Percentiles rank a stretch among this genome's conserved stretches.
Conservation (phyloP, 2,797 vertebrate genomes). For the Peromyscus eremicus region DNA sequence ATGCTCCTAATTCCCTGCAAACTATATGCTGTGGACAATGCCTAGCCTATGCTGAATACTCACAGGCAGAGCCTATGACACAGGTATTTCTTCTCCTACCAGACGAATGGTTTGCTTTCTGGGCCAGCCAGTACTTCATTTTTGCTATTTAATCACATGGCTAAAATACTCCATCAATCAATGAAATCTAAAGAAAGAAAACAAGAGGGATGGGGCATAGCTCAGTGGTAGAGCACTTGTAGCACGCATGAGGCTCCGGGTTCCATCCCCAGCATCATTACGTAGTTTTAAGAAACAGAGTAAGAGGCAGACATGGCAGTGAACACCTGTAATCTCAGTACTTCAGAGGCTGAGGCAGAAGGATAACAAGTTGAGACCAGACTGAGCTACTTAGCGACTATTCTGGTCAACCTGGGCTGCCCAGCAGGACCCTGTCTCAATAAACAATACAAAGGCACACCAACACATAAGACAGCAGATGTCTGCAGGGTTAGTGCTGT, state of each 20-base stretch:
- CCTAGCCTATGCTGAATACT: background rate
- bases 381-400: background rate
- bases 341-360: background rate
- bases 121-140: background rate
- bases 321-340: background rate
- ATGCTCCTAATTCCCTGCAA: background rate
- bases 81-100: background rate
- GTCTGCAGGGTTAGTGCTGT: background rate
- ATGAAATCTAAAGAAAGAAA: background rate
- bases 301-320: background rate
- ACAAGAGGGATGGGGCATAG: background rate
- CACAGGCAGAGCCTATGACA: background rate
- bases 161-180: background rate
- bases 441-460: background rate
- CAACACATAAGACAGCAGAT: background rate
- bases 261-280: background rate
- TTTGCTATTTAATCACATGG: background rate
- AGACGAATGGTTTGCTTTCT: background rate
- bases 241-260: background rate
- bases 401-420: background rate
- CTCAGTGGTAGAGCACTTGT: background rate
- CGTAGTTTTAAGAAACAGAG: conserved; percentile 5
- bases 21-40: background rate
- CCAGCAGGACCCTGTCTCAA: background rate
- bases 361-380: background rate